Evolutionary conservation across 2,113 vertebrate species (phyloP).

Genomic region (Paradoxurus hermaphroditus): DNA sequence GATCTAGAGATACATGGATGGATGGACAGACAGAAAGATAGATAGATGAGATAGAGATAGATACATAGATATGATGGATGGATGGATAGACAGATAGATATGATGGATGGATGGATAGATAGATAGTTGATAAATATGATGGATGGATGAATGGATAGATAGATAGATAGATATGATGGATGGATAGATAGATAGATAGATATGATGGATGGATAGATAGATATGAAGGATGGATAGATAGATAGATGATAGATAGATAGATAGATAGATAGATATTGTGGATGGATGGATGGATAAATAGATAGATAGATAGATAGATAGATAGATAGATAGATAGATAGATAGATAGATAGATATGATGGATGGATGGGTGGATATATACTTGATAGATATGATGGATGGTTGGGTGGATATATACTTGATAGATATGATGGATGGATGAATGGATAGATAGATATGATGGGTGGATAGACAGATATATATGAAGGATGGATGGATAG

Average conservation of each 20-base stretch:
- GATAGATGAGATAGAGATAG: neutral
- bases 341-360: neutral
- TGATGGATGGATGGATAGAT: neutral
- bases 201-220: neutral
- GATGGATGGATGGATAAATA: neutral
- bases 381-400: no score
- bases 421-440: neutral
- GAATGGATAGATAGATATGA: neutral
- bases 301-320: neutral
- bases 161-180: no score
- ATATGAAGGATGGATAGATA: no score
- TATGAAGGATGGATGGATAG: no score
- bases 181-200: neutral
- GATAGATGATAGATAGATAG: no score
- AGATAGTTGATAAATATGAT: neutral
- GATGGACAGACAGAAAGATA: neutral
- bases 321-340: neutral
- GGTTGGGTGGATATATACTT: no score
- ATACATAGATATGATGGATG: neutral
- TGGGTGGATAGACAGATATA: no score
- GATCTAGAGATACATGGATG: neutral
- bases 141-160: neutral
- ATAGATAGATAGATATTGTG: neutral
- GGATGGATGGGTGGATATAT: neutral
- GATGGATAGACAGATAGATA: neutral